Evolutionary conservation across 2,113 vertebrate genomes (phyloP), one percentile per base, ranked within the genome.

Genomic region (Chinchilla lanigera): DNA sequence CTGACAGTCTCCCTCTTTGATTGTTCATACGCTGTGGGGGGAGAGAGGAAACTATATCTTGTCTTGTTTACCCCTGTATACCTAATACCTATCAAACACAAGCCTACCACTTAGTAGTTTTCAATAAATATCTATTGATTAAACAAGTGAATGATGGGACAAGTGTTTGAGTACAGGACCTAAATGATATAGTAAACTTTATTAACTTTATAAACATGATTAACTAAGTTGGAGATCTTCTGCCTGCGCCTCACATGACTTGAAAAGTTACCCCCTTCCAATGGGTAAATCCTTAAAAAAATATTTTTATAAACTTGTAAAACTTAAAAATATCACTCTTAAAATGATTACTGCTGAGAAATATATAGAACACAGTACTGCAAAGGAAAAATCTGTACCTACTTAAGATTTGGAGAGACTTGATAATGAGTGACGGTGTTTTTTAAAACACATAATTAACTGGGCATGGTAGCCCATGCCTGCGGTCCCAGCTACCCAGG

Each of bases 261-360:
- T 90, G 63, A 89, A 63, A 67, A 85, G n/a, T 77, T 54, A 47
- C 11, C 35, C 52, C 38, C 38, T 81, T 92, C 30, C n/a, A 85
- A 50, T 69, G 26, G 33, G 17, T 54, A 65, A 85, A 73, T 73
- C 87, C 33, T 91, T 50, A 26, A 24, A 86, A 35, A 60, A 69
- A 26, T 44, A 50, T 96, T 88, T 87, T 85, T 44, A 58, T 80
- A 52, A 89, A 24, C 7, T 33, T 83, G 50, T 93, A 56, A 88
- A 80, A 58, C 47, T 94, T 81, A 35, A 69, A 86, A 93, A 86
- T 24, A n/a, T 60, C 73, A n/a, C 44, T 91, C 80, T 94, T 83
- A 77, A 63, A 69, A 75, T 95, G 28, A 75, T 87, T 60, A 71
- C 14, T 92, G 7, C 33, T 67, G 4, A 89, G 84, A 94, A 93